Evolutionary conservation across 2,113 vertebrate species (phyloP), one percentile per base, ranked within the genome.

Genomic region (Rhagologus leucostigma): DNA sequence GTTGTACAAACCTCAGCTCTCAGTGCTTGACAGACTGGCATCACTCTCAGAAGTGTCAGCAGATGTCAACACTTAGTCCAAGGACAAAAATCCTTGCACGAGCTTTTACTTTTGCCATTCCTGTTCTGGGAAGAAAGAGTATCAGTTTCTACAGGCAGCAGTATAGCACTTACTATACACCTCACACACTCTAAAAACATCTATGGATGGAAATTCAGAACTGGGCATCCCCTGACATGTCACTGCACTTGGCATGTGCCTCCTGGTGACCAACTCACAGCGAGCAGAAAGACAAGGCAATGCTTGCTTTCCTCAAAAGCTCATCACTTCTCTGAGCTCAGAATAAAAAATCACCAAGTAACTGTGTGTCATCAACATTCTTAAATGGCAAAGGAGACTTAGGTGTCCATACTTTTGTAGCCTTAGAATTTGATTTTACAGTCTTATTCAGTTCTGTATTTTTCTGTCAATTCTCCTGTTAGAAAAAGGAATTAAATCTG

Each of bases 1-100:
- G 0, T 1, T 3, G 18, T 0, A 15, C 65, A 65, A 33, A 60
- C 24, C 19, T 7, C n/a, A 76, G 67, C 67, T 74, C 59, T 12
- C 57, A 13, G 0, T 1, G 27, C 50, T 2, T 56, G 37, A 46
- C 8, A 23, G 53, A 30, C 15, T 22, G 22, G 64, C 24, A 20
- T 42, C 39, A 6, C 18, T 23, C 44, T 57, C 63, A n/a, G 42
- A 67, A 53, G 42, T 1, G 7, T 26, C 65, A 89, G 53, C 68
- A 63, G 50, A 65, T 27, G 52, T 53, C 73, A 42, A 13, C 30
- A 8, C 50, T 62, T 39, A 19, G 9, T 63, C 44, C 41, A 33
- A 44, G 41, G 49, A 52, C 13, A 46, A 60, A 78, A 88, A 78
- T 39, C 12, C 29, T 47, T 35, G 33, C 10, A 17, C 3, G 39